Evolutionary conservation across 1,140 invertebrate genomes (phyloP).

Genomic region (Eriosoma lanigerum): DNA sequence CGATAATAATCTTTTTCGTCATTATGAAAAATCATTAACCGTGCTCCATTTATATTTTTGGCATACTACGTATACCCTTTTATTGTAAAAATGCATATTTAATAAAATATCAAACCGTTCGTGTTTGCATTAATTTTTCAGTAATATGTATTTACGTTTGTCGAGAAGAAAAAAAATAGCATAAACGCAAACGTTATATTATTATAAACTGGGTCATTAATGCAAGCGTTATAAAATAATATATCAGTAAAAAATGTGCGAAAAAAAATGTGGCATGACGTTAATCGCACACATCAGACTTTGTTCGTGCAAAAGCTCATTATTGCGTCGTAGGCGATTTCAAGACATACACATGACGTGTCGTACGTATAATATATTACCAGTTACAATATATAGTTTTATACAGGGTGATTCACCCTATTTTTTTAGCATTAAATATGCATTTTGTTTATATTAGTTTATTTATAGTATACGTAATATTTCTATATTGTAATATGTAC

Average conservation of each 20-base stretch:
- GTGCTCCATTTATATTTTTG: neutral
- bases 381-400: too few species aligned
- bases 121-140: constrained; percentile 7
- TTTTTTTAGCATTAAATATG: too few species aligned
- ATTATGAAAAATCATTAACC: neutral
- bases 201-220: constrained; percentile 45
- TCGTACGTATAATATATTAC: neutral
- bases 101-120: neutral
- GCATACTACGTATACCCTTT: neutral
- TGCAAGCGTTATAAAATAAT: neutral
- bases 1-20: too few species aligned
- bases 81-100: neutral
- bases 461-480: too few species aligned
- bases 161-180: constrained; percentile 16
- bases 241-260: constrained; percentile 12
- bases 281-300: constrained; percentile 37
- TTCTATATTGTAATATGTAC: too few species aligned
- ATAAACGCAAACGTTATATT: constrained; percentile 46
- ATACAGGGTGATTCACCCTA: too few species aligned
- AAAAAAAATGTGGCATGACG: constrained; percentile 3
- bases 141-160: constrained; percentile 27
- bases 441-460: too few species aligned
- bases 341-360: neutral
- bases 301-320: constrained; percentile 47
- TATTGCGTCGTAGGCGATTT: neutral